These are phyloP conservation scores for Prunella himalayana DNA, from an alignment of 2,113 vertebrate species.

Conservation along the genomic window DNA sequence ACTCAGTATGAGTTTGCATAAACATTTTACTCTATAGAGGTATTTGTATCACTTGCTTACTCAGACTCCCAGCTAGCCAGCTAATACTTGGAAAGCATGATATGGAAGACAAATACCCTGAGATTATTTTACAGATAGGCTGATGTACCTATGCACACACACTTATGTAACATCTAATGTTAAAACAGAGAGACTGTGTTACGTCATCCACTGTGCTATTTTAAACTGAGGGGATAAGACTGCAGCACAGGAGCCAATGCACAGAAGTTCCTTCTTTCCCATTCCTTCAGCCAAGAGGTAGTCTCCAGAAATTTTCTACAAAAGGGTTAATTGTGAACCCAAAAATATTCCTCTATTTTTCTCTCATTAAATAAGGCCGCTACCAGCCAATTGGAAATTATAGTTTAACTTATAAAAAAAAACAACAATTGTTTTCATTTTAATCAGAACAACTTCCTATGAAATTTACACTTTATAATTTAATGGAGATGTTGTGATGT, in stretches of 20 bases:
- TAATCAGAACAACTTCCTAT: neutral
- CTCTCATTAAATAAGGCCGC: neutral
- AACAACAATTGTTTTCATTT: neutral
- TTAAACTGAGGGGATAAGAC: neutral
- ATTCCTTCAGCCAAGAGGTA: neutral
- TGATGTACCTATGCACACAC: neutral
- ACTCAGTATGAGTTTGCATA: neutral
- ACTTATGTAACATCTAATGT: neutral
- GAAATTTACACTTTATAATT: neutral
- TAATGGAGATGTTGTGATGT: neutral
- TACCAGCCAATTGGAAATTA: neutral
- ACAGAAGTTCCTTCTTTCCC: neutral
- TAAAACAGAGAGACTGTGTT: neutral
- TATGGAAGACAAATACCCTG: neutral
- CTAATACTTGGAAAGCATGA: neutral
- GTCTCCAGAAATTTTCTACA: neutral
- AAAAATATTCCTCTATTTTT: neutral
- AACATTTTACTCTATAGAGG: neutral
- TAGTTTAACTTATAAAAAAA: neutral
- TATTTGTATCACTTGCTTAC: neutral
- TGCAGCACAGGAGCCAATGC: accelerated
- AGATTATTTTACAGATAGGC: neutral
- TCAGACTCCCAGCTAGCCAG: neutral
- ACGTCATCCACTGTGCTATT: neutral
- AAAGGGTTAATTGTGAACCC: neutral